These are phyloP conservation scores for Ormyrus rosae DNA, from an alignment of 2,888 invertebrate species.

Conservation along the genomic window DNA sequence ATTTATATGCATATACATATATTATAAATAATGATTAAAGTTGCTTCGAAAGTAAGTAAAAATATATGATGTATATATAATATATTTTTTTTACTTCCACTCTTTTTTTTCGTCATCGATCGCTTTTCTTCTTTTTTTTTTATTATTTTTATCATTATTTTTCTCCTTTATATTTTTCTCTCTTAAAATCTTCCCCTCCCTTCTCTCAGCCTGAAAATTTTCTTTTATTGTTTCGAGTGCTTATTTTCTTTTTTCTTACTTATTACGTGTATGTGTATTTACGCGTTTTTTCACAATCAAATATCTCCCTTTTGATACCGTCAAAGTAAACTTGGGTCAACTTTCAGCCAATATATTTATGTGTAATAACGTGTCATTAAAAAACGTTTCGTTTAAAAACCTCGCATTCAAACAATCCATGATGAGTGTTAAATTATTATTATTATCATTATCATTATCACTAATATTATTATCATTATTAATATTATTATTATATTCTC, in stretches of 20 bases:
- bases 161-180: conserved; percentile 27
- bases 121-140: conserved; percentile 43
- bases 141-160: conserved; percentile 32
- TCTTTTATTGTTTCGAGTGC: conserved; percentile 30
- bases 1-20: conserved; percentile 58
- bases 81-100: conserved; percentile 58
- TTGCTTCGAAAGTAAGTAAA: conserved; percentile 70
- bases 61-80: conserved; percentile 69
- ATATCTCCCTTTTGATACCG: conserved; percentile 13
- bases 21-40: conserved; percentile 70
- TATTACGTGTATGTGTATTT: conserved; percentile 24
- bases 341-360: conserved; percentile 8
- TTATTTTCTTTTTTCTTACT: conserved; percentile 15
- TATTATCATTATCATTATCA: conserved; percentile 15
- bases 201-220: conserved; percentile 17
- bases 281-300: conserved; percentile 21
- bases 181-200: background rate
- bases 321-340: conserved; percentile 14
- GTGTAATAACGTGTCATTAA: conserved; percentile 28
- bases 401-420: conserved; percentile 38
- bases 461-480: background rate
- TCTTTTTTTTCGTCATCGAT: conserved; percentile 41
- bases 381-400: conserved; percentile 37
- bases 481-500: conserved; percentile 29
- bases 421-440: conserved; percentile 35